Conservation (phyloP, 2,113 vertebrate genomes). For the Motacilla tschutschensis region DNA sequence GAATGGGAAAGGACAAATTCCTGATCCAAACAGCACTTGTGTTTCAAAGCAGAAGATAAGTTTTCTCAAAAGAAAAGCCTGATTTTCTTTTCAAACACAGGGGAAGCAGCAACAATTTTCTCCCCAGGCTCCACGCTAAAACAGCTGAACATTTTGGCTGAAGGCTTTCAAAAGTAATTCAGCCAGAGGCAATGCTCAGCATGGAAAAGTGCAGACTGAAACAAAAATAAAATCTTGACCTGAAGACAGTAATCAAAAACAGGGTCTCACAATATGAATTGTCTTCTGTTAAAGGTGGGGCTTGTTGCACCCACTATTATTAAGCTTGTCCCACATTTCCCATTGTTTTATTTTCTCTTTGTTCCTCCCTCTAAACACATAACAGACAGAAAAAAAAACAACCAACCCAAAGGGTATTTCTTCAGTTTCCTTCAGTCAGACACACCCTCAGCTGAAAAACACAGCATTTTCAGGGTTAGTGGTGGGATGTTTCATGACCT, state of each 20-base stretch:
- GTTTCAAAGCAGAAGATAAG: not conserved
- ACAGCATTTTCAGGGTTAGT: not conserved
- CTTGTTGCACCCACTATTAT: not conserved
- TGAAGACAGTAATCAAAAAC: not conserved
- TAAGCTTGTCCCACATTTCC: not conserved
- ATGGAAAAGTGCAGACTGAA: constrained; percentile 10
- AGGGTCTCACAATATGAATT: constrained; percentile 6
- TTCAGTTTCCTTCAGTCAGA: constrained; percentile 6
- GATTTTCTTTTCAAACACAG: not conserved
- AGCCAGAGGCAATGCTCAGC: not conserved
- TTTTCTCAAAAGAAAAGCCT: not conserved
- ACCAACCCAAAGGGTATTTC: not conserved
- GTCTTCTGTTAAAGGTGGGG: constrained; percentile 32
- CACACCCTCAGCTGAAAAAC: constrained; percentile 29
- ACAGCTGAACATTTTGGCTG: constrained; percentile 15
- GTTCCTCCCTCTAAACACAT: constrained; percentile 35
- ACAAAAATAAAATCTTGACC: not conserved
- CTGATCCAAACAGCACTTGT: not conserved
- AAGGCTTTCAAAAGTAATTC: constrained; percentile 10
- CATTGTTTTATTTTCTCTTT: constrained; percentile 52
- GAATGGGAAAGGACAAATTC: not conserved
- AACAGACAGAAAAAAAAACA: constrained; percentile 11
- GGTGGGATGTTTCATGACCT: not conserved
- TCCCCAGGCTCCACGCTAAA: not conserved
- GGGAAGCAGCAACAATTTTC: not conserved